A percentile compares a stretch with the other conserved stretches of the same genome.
Conservation (phyloP, 2,888 invertebrate species). For the Bombylius major region DNA sequence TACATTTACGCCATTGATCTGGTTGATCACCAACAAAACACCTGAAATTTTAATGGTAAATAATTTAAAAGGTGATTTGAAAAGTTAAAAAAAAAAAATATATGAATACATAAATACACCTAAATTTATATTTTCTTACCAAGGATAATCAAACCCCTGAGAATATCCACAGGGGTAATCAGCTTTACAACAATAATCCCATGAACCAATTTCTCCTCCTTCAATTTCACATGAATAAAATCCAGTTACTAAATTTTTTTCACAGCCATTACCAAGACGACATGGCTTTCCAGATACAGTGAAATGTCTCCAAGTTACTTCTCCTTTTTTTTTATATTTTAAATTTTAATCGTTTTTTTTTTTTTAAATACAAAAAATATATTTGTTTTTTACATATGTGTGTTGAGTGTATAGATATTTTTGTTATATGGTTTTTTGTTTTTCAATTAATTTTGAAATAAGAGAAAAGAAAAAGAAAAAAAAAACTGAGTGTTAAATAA, state of each 20-base stretch:
- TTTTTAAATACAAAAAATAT: too few relatives aligned
- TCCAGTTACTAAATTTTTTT: slow-evolving; percentile 59
- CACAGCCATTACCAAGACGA: slow-evolving; percentile 52
- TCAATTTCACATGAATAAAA: slow-evolving; percentile 79
- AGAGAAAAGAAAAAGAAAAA: too few relatives aligned
- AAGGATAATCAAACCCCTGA: slow-evolving; percentile 67
- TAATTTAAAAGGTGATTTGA: background rate
- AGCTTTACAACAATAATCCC: slow-evolving; percentile 80
- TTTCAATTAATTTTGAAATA: too few relatives aligned
- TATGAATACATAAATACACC: background rate
- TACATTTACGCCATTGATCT: slow-evolving; percentile 80
- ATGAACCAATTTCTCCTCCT: slow-evolving; percentile 51
- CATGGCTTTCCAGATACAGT: slow-evolving; percentile 75
- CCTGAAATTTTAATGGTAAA: slow-evolving; percentile 38
- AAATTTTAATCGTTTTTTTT: slow-evolving; percentile 2
- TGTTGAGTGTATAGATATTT: too few relatives aligned
- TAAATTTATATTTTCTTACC: slow-evolving; percentile 41
- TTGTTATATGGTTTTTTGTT: too few relatives aligned
- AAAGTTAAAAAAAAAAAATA: background rate
- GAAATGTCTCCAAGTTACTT: slow-evolving; percentile 55
- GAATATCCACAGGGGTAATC: slow-evolving; percentile 75
- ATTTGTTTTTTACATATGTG: background rate
- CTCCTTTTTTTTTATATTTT: slow-evolving; percentile 35
- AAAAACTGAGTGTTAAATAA: too few relatives aligned
- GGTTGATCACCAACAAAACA: slow-evolving; percentile 67